Evolutionary conservation across 2,888 invertebrate species (phyloP), one percentile per base, ranked within the genome.

Genomic region (Axea sp.): DNA sequence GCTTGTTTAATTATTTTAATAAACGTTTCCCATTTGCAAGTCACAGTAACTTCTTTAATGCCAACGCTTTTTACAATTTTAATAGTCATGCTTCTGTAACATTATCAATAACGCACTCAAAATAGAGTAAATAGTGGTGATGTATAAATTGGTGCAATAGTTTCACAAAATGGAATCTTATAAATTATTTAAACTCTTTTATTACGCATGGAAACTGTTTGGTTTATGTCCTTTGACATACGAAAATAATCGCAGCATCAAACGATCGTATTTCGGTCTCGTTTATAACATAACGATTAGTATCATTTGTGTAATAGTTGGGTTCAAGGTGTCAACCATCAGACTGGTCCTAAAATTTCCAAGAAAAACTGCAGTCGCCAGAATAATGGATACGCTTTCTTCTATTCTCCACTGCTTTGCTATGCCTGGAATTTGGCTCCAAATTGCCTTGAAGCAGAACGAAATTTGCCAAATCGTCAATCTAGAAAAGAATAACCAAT

Each of bases 141-240:
- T n/a, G n/a, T n/a, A n/a, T n/a, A n/a, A n/a, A n/a, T n/a, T n/a
- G n/a, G n/a, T n/a, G n/a, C n/a, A n/a, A n/a, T 11, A 11, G 30
- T 30, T 30, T 8, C 2, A 30, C 11, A 5, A 30, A 8, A 30
- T 30, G 30, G 6, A 7, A 1, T 24, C 7, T 24, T 7, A 24
- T 7, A 24, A 24, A 7, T 24, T 4, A 28, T 31, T 31, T 31
- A 31, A 31, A 31, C 1, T 15, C n/a, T 57, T 43, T 7, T 72
- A 45, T 14, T 72, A 72, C 14, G 8, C 4, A 3, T 59, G 37
- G 0, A 72, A 72, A 59, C 6, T 72, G 1, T 53, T 72, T 15
- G 72, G 72, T 4, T 11, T 72, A 3, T 72, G 72, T 49, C 72
- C 72, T 0, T 65, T 72, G 15, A 37, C 8, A 3, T n/a, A 65